Conservation (phyloP, 2,888 invertebrate genomes). For the Sinhomidia bicolor region DNA sequence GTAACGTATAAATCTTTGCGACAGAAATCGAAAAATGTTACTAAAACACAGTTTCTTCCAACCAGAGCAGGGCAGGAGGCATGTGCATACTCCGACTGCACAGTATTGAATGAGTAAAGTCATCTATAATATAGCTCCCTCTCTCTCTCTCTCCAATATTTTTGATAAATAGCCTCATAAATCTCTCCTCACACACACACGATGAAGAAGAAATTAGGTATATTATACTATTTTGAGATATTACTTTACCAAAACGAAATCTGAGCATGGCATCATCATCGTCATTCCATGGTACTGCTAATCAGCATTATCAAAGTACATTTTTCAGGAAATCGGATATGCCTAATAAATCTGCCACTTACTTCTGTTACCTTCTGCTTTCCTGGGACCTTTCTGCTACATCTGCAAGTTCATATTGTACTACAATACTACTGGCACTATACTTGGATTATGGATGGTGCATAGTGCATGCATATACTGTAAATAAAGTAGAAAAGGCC, state of each 20-base stretch:
- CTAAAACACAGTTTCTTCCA: no score
- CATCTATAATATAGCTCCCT: no score
- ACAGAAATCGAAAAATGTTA: no score
- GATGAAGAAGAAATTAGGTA: slow-evolving; percentile 27
- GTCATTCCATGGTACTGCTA: slow-evolving; percentile 50
- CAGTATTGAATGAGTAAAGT: no score
- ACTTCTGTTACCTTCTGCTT: slow-evolving; percentile 46
- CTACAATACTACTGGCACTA: background rate
- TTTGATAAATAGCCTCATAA: slow-evolving; percentile 64
- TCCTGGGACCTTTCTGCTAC: background rate
- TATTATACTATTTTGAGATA: slow-evolving; percentile 35
- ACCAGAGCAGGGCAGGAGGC: no score
- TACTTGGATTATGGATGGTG: slow-evolving; percentile 9
- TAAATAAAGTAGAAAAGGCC: slow-evolving; percentile 2
- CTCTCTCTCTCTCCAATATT: slow-evolving; percentile 16
- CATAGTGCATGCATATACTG: background rate
- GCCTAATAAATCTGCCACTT: slow-evolving; percentile 69
- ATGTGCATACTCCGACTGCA: no score
- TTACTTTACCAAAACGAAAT: slow-evolving; percentile 51
- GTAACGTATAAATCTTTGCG: no score
- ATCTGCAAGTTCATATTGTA: background rate
- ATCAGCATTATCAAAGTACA: slow-evolving; percentile 64
- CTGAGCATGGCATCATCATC: slow-evolving; percentile 37
- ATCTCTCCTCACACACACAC: slow-evolving; percentile 38
- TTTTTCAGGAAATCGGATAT: slow-evolving; percentile 68